Conservation (phyloP, 2,888 invertebrate species). For the Mimumesa dahlbomi region DNA sequence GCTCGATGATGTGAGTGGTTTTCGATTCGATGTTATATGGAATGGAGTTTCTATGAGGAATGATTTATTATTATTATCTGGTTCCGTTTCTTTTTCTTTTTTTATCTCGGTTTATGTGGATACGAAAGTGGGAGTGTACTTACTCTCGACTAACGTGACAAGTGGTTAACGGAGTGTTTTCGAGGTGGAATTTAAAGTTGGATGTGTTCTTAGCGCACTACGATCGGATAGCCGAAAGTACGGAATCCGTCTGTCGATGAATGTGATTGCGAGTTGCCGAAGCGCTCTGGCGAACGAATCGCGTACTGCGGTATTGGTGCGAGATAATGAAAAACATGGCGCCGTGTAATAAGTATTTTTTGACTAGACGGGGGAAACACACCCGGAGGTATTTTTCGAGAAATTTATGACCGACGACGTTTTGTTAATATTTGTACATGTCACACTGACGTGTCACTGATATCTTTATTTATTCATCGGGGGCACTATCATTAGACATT, state of each 20-base stretch:
- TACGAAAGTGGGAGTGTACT: not conserved
- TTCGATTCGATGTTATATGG: too few species aligned
- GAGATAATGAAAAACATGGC: constrained; percentile 48
- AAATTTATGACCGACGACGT: constrained; percentile 4
- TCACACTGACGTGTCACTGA: not conserved
- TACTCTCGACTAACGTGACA: too few species aligned
- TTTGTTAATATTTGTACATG: not conserved
- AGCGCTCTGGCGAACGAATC: constrained; percentile 54
- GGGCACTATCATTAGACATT: not conserved
- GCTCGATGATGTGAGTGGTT: not conserved
- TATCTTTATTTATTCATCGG: not conserved
- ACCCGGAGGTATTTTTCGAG: not conserved
- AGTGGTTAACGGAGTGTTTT: too few species aligned
- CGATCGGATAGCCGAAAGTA: constrained; percentile 37
- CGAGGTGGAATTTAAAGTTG: too few species aligned
- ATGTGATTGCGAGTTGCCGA: constrained; percentile 25
- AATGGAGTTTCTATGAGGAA: too few species aligned
- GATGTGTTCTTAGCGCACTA: constrained; percentile 10
- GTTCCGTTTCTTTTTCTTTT: too few species aligned
- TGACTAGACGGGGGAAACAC: not conserved
- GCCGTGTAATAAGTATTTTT: constrained; percentile 12
- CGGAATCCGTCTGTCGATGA: constrained; percentile 29
- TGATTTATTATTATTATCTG: too few species aligned
- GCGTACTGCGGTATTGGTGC: constrained; percentile 48
- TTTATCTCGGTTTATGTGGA: too few species aligned